These are phyloP conservation scores for Characodon lateralis DNA, from an alignment of 2,797 vertebrate genomes.

Conservation along the genomic window DNA sequence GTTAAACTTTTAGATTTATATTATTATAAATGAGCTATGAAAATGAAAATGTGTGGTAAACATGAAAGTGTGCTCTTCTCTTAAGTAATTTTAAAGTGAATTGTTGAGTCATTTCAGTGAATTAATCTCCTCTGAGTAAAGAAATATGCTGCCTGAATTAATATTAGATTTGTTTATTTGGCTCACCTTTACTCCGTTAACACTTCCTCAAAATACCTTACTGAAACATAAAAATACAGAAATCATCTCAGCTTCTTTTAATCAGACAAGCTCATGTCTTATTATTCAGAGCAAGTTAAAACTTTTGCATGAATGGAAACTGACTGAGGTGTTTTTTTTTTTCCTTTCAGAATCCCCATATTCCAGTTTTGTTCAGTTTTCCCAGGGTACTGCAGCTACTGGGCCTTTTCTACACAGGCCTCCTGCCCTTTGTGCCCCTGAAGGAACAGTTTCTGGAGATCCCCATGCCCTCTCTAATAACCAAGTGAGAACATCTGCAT, in stretches of 20 bases:
- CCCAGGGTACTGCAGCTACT: constrained; percentile 91
- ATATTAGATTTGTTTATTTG: background rate
- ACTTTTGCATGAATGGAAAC: background rate
- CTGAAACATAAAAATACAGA: background rate
- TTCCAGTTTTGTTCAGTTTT: constrained; percentile 92
- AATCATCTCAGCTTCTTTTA: background rate
- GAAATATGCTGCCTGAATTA: background rate
- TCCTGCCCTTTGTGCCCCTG: constrained; percentile 94
- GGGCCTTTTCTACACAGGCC: constrained; percentile 94
- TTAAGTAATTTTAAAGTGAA: no score
- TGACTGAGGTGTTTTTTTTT: background rate
- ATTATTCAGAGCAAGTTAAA: background rate
- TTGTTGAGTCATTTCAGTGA: background rate
- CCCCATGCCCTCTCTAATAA: constrained; percentile 95
- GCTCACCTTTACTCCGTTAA: background rate
- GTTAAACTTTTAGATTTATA: no score
- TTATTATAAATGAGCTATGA: no score
- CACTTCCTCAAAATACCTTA: background rate
- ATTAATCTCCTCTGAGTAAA: background rate
- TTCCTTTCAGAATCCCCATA: constrained; percentile 87
- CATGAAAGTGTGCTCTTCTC: no score
- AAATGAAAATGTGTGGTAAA: no score
- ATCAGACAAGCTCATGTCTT: background rate
- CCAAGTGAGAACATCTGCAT: constrained; percentile 84
- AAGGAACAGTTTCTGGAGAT: constrained; percentile 97